Percentiles rank a stretch among this genome's conserved stretches.
phyloP scores from a whole-genome alignment of 2,888 invertebrate species.

The Ectropis crepuscularia region DNA sequence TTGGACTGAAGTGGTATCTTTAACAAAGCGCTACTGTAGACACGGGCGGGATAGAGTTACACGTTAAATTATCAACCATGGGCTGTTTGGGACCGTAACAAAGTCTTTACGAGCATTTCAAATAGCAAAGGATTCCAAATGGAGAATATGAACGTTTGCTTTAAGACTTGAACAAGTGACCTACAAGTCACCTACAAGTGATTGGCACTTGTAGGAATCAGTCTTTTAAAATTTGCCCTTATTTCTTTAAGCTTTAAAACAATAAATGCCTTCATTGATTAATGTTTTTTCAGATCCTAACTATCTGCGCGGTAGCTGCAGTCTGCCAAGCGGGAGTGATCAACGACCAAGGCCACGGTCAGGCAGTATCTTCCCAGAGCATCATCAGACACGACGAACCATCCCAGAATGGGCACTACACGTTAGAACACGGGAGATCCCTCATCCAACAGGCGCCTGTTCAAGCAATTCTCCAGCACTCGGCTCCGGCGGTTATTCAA shows the following conservation, averaged over 20 bases:
- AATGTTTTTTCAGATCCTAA: conserved; percentile 64
- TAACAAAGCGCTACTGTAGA: too few species aligned
- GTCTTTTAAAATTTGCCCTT: not conserved
- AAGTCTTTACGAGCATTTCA: too few species aligned
- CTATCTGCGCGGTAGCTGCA: conserved; percentile 73
- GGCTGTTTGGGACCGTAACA: too few species aligned
- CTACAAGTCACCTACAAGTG: too few species aligned
- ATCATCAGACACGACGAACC: conserved; percentile 73
- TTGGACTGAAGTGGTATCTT: too few species aligned
- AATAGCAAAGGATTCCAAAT: too few species aligned
- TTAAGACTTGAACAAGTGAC: too few species aligned
- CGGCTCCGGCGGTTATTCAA: conserved; percentile 22
- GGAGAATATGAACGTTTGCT: too few species aligned
- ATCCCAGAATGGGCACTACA: conserved; percentile 51
- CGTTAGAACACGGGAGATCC: conserved; percentile 49
- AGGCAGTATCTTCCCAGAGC: conserved; percentile 76
- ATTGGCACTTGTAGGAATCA: too few species aligned
- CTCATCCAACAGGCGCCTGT: conserved; percentile 45
- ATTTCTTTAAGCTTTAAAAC: too few species aligned
- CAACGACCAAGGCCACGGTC: conserved; percentile 62
- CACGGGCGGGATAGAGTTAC: too few species aligned
- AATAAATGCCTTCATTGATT: not conserved
- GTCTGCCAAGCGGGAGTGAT: conserved; percentile 75
- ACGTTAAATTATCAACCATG: too few species aligned
- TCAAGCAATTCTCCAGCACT: conserved; percentile 38